Evolutionary conservation across 2,888 invertebrate genomes (phyloP), one percentile per base, ranked within the genome.

Genomic region (Amitus sp.): DNA sequence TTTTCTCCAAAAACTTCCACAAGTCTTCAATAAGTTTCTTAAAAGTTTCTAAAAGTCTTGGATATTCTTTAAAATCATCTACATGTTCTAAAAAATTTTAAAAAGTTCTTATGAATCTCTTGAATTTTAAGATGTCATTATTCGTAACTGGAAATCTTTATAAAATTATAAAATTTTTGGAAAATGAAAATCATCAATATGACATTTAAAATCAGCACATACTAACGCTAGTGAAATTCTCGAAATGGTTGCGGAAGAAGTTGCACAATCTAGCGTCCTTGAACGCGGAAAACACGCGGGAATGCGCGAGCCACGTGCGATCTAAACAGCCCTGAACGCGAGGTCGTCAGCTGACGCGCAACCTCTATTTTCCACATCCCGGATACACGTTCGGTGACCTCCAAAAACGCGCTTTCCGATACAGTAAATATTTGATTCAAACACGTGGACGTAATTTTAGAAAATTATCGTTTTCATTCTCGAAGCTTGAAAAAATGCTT

Each of bases 221-320:
- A 27, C 28, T 27, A 5, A 7, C 49, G 56, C 48, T 58, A 53
- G 53, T 23, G 12, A 58, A 54, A n/a, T n/a, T n/a, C n/a, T n/a
- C n/a, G n/a, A n/a, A n/a, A n/a, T n/a, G n/a, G n/a, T 64, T 19
- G 65, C 65, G 69, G 67, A 69, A 69, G 69, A 49, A 56, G 67
- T 67, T 65, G 67, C 54, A 62, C 62, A 67, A 67, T 67, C 47
- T 45, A 49, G 37, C 50, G 65, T 49, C 66, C 66, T 67, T 62
- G 66, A 64, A 57, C 54, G 55, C 54, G 66, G 59, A 52, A 67
- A 67, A 61, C 57, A 56, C 43, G 47, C 64, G 62, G 59, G 23
- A 65, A 57, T 46, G 37, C 28, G 27, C 52, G 59, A 55, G 39
- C 45, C 54, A 47, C 54, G 54, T 54, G 57, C 42, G 49, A 28